Conservation (phyloP, 2,113 vertebrate species). For the Sterna hirundo region DNA sequence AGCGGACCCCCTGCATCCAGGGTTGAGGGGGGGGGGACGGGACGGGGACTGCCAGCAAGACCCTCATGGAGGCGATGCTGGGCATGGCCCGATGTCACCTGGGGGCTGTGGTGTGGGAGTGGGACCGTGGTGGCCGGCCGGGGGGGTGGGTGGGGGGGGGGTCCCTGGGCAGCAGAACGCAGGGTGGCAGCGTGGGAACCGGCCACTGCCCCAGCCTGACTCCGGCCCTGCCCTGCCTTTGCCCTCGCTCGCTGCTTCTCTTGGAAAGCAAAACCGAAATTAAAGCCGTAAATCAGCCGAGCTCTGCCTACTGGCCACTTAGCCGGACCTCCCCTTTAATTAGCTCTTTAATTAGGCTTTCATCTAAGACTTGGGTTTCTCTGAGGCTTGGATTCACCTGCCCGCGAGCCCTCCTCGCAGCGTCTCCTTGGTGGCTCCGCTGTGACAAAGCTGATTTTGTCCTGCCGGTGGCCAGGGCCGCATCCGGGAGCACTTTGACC, state of each 20-base stretch:
- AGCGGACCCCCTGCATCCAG: neutral
- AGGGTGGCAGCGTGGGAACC: neutral
- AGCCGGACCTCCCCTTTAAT: conserved; percentile 35
- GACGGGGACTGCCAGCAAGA: accelerated
- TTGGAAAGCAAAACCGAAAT: conserved; percentile 39
- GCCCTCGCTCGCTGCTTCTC: neutral
- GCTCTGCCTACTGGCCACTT: conserved; percentile 32
- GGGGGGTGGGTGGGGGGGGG: too few relatives aligned
- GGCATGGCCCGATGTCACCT: too few relatives aligned
- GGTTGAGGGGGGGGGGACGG: accelerated
- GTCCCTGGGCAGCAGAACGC: accelerated
- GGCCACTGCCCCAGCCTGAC: neutral
- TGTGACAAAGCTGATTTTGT: neutral
- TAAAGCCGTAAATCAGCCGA: neutral
- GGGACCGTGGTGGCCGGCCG: accelerated
- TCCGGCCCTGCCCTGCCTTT: neutral
- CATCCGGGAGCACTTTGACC: neutral
- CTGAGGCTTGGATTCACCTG: neutral
- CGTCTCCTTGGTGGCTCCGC: accelerated
- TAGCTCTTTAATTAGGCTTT: conserved; percentile 55
- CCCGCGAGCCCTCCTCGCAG: neutral
- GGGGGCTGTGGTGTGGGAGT: accelerated
- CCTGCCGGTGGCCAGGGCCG: neutral
- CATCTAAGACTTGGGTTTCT: neutral
- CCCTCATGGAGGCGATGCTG: accelerated